Evolutionary conservation across 2,888 invertebrate species (phyloP).

Genomic region (Chrysolina haemoptera): DNA sequence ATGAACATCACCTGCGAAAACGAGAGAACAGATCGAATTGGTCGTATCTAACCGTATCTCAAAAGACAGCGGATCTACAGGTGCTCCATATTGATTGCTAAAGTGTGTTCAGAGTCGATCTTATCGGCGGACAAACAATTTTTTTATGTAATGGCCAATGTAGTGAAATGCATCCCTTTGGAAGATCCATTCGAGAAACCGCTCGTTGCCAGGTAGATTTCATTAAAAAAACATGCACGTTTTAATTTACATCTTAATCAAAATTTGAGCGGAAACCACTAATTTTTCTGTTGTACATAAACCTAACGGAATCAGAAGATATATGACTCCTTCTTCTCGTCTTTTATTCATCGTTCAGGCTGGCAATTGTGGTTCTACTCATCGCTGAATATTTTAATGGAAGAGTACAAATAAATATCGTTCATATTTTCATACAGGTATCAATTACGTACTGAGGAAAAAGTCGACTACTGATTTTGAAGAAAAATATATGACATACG

Average conservation of each 20-base stretch:
- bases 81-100: conserved; percentile 44
- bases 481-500: too few relatives aligned
- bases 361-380: too few relatives aligned
- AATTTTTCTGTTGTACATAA: conserved; percentile 2
- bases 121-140: conserved; percentile 35
- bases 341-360: neutral
- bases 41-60: conserved; percentile 28
- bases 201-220: conserved; percentile 12
- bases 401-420: too few relatives aligned
- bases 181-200: conserved; percentile 11
- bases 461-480: too few relatives aligned
- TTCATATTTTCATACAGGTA: too few relatives aligned
- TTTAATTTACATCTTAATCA: conserved; percentile 19
- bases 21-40: conserved; percentile 33
- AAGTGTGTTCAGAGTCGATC: conserved; percentile 45
- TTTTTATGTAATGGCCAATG: conserved; percentile 35
- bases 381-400: too few relatives aligned
- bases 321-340: neutral
- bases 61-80: conserved; percentile 32
- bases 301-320: neutral
- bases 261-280: conserved; percentile 8
- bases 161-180: conserved; percentile 21
- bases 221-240: neutral
- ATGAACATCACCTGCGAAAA: conserved; percentile 48
- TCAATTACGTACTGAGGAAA: too few relatives aligned